Base-by-base conservation (phyloP, 2,797 vertebrate genomes). In the Phataginus tetradactyla region DNA sequence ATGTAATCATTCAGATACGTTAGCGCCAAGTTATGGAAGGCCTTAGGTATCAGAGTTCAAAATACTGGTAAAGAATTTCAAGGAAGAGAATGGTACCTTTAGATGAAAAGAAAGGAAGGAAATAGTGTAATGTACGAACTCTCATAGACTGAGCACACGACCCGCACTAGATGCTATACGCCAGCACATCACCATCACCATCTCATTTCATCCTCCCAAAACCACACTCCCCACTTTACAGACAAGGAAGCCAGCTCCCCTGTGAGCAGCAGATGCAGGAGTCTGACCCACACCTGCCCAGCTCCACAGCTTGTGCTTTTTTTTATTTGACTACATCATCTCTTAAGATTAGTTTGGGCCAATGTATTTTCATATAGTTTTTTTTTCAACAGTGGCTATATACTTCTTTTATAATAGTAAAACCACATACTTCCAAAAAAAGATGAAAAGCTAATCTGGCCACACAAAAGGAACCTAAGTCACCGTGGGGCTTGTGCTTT, bases 61-160 rank as follows among this genome's bases (percentile, higher is more conserved):
- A 96, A 66, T 69, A 23, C n/a, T 27, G 57, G 34, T 13, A 25
- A 78, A 88, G 53, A 87, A 32, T 72, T 42, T 37, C n/a, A 42
- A 79, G 25, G 32, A 81, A 14, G 4, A 45, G 5, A 55, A 71
- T 45, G 3, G 63, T 18, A 32, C n/a, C 63, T 59, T 80, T 42
- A 51, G 51, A 89, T 85, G 68, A 39, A 94, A 80, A n/a, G n/a
- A 51, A 51, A 93, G 23, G n/a, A 71, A 91, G 55, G 14, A 71
- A 86, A 13, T 21, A 55, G 13, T 13, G 83, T 84, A 29, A 90
- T 51, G 32, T 61, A 12, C 11, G 39, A 66, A 55, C 34, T 13
- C 34, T 32, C 13, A 7, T 15, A 12, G 5, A 85, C 0, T 39
- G 51, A 92, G 42, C 27, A 20, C 59, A 11, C 27, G 23, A 1